A percentile compares a stretch with the other conserved stretches of the same genome.
Evolutionary conservation across 2,797 vertebrate genomes (phyloP).

Genomic region (Sebastes umbrosus): DNA sequence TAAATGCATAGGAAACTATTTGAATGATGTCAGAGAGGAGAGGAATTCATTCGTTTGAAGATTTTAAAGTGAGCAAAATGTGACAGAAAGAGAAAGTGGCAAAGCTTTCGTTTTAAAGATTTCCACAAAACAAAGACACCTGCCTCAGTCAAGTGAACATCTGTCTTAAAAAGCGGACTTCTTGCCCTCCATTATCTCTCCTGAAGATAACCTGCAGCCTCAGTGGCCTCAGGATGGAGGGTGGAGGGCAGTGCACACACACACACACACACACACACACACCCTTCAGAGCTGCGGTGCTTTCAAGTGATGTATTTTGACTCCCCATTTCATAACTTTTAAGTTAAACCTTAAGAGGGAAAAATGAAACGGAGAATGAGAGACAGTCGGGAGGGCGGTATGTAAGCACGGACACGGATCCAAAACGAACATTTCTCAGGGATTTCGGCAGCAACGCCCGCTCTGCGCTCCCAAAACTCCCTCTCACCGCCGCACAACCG

Average conservation of each 20-base stretch:
- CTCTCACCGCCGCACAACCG: slow-evolving; percentile 83
- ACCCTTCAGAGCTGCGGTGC: slow-evolving; percentile 46
- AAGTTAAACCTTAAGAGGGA: slow-evolving; percentile 80
- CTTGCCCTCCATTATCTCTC: slow-evolving; percentile 38
- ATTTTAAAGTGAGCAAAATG: slow-evolving; percentile 19
- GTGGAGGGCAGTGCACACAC: neutral
- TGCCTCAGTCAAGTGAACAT: slow-evolving; percentile 49
- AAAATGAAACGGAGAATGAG: slow-evolving; percentile 79
- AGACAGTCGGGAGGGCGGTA: slow-evolving; percentile 83
- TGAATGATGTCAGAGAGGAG: slow-evolving; percentile 45
- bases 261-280: slow-evolving; percentile 35
- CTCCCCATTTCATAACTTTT: slow-evolving; percentile 80
- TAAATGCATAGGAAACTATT: slow-evolving; percentile 36
- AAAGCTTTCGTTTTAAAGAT: neutral
- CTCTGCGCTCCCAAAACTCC: slow-evolving; percentile 77
- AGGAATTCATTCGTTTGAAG: slow-evolving; percentile 23
- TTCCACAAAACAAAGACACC: slow-evolving; percentile 39
- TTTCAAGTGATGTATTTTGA: slow-evolving; percentile 78
- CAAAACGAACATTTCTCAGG: slow-evolving; percentile 90
- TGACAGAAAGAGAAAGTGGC: slow-evolving; percentile 19
- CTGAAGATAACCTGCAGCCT: slow-evolving; percentile 59
- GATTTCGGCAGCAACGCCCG: slow-evolving; percentile 86
- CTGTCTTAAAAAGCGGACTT: slow-evolving; percentile 29
- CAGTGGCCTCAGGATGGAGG: slow-evolving; percentile 46
- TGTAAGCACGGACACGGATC: slow-evolving; percentile 84